Evolutionary conservation across 2,797 vertebrate species (phyloP), one percentile per base, ranked within the genome.

Genomic region (Glossophaga mutica): DNA sequence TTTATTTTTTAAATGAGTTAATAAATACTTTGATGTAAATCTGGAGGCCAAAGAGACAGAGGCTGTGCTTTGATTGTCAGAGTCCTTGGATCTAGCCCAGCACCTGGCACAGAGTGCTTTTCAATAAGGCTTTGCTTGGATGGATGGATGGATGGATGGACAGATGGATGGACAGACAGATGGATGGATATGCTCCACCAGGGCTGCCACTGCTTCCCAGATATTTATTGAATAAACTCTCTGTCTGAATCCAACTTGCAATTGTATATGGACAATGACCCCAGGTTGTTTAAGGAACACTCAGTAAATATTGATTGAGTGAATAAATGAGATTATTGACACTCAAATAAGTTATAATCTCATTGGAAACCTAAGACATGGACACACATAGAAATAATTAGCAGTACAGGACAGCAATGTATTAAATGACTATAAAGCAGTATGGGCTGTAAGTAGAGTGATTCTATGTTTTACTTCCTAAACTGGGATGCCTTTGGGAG

Each of bases 261-360:
- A 42, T 15, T 86, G 6, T 16, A 48, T 34, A 29, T 93, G 78
- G 48, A 78, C 74, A 73, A n/a, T 46, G 50, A 73, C 73, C 46
- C 55, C 79, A 91, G 52, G 24, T 34, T 90, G 42, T 79, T 86
- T 82, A 92, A 94, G 94, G 26, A 84, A 57, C 34, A 19, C 2
- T 79, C 44, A n/a, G 32, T 85, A 90, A 77, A 68, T 95, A 93
- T 57, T 74, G 68, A 94, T 46, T 34, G 55, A 90, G 48, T 86
- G 29, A 95, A 71, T 74, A 83, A 78, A 90, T 34, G 29, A 62
- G 37, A 77, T 48, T 52, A 50, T 50, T 21, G 24, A 83, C 77
- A 26, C 44, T 79, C 46, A 91, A 81, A 62, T 57, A 87, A 78
- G 14, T 62, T 91, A 26, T 48, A 57, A 83, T 93, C 34, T 83